Evolutionary conservation across 2,797 vertebrate genomes (phyloP), one percentile per base, ranked within the genome.

Genomic region (Melanotaenia nigrans): DNA sequence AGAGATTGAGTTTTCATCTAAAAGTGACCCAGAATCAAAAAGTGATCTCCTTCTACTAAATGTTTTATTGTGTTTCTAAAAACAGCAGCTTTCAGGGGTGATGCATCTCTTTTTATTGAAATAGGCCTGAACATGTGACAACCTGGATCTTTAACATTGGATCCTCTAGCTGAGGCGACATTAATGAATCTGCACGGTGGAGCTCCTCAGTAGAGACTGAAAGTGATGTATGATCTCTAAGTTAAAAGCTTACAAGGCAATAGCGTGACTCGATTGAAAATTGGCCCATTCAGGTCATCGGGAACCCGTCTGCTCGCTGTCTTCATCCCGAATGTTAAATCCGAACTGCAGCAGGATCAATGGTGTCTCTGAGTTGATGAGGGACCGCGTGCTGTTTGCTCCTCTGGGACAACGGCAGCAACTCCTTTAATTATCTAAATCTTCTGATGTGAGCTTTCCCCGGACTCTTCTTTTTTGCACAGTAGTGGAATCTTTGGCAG

Each of bases 211-310:
- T 55, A 32, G 49, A 58, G 61, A 71, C 67, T 32, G 9, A 7
- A 7, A 61, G 38, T 13, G 57, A 60, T 77, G 18, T 12, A 61
- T 9, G 56, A 33, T 24, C 51, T 49, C 11, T 7, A 10, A 61
- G 32, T 40, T 24, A n/a, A 57, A 66, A 56, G 74, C 38, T 77
- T 71, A 65, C 74, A 55, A 69, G 60, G 61, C 67, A 62, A 38
- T 55, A 65, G 28, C 36, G 13, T 22, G 5, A 55, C 51, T 70
- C 14, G 2, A 32, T 28, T 22, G 0, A 25, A 59, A 20, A 30
- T 2, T n/a, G 36, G 24, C 36, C 61, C 47, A 65, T 33, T 35
- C 61, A 7, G 66, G 47, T 76, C 68, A 60, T 42, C 13, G 11
- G 47, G 35, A 60, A 55, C 22, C 38, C 13, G 14, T 76, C 74